Evolutionary conservation across 2,888 invertebrate genomes (phyloP).

Genomic region (Celastrina argiolus): DNA sequence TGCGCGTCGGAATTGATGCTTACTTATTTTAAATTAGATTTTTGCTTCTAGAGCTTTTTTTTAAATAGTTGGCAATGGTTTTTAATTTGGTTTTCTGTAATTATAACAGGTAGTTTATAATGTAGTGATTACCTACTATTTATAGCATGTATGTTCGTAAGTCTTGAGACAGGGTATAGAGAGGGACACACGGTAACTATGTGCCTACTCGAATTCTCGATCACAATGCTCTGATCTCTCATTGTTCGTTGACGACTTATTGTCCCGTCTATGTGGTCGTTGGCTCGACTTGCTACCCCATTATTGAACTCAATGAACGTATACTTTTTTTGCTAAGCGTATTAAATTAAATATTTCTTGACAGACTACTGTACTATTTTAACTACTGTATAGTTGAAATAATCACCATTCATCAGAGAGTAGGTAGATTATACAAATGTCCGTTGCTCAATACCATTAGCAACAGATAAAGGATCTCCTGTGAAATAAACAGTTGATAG

Average conservation of each 20-base stretch:
- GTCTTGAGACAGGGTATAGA: neutral
- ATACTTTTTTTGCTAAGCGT: neutral
- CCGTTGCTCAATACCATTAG: neutral
- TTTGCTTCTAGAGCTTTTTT: neutral
- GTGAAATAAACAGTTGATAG: neutral
- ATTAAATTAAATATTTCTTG: neutral
- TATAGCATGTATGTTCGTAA: neutral
- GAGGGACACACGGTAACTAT: neutral
- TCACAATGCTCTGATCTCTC: neutral
- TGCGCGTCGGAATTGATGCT: neutral
- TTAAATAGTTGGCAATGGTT: neutral
- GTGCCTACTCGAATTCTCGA: neutral
- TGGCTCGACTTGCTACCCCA: neutral
- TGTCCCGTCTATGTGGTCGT: neutral
- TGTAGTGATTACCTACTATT: neutral
- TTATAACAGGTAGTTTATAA: neutral
- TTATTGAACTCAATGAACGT: neutral
- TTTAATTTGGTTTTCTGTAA: neutral
- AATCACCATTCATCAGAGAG: too few species aligned
- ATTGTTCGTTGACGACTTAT: slow-evolving; percentile 15
- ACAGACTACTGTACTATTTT: too few species aligned
- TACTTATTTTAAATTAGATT: too few species aligned
- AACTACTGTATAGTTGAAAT: too few species aligned
- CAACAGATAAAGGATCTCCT: neutral
- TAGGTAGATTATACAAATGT: neutral